phyloP scores from a whole-genome alignment of 1,140 invertebrate species.

The Dreissena rostriformis region DNA sequence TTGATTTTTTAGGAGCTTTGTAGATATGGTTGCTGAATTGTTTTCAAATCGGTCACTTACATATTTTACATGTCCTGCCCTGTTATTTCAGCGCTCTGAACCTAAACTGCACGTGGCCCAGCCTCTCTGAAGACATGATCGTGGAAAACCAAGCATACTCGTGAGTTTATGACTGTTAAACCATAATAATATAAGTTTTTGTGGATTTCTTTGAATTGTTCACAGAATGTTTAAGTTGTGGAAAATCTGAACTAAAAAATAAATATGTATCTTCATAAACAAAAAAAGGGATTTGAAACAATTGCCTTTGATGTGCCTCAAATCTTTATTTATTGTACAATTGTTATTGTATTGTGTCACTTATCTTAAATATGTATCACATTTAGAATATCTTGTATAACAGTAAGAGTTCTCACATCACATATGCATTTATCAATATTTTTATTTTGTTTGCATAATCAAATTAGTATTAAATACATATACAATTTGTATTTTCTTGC shows the following conservation, averaged over 20 bases:
- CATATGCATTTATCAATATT: not conserved
- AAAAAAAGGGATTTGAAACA: no score
- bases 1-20: no score
- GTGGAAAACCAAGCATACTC: slow-evolving; percentile 92
- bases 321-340: not conserved
- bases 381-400: not conserved
- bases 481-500: no score
- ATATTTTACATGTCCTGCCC: no score
- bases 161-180: slow-evolving; percentile 76
- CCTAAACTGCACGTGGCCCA: slow-evolving; percentile 93
- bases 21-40: no score
- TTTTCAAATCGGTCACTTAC: no score
- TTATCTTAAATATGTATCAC: not conserved
- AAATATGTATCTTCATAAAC: no score
- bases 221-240: no score
- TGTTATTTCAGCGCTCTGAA: slow-evolving; percentile 86
- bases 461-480: not conserved
- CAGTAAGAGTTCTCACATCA: not conserved
- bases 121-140: slow-evolving; percentile 91
- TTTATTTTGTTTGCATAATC: no score
- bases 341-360: not conserved
- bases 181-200: no score
- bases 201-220: no score
- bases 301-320: not conserved
- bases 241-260: no score